Base-by-base conservation (phyloP, 2,113 vertebrate species). In the Cynopterus brachyotis region DNA sequence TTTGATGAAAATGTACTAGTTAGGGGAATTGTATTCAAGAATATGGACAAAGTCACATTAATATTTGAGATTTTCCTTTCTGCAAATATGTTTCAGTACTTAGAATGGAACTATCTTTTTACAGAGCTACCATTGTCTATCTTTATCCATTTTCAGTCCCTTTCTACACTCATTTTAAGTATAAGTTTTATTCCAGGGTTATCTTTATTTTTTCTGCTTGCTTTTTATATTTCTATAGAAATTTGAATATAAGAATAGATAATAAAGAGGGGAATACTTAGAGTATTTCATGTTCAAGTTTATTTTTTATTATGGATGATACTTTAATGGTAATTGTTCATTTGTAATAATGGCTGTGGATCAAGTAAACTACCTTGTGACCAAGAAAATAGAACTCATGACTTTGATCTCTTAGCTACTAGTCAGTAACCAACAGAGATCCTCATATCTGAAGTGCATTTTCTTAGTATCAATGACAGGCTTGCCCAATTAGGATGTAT, bases 201-300 rank as follows among this genome's bases (percentile, higher is more conserved):
- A 32, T 37, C 16, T 86, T 40, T 57, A 37, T 76, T 42, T 70
- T 78, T 76, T 53, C 69, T 62, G 11, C 66, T 67, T 89, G 40
- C 17, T 89, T 82, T 69, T 85, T 62, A 0, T 91, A 35, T 53
- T 76, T 81, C 35, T 69, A 3, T 90, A 66, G 55, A 94, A 13
- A 88, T 64, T 59, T 73, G 73, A 87, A 55, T 95, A 89, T 72
- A 47, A 32, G 62, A 37, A 22, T 89, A 19, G 1, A 40, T 87
- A 59, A 37, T 69, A 69, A 89, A 28, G 9, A 93, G 64, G 66
- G 8, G 28, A 60, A 28, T 28, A 60, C 13, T 79, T 64, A 2
- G 40, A 91, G 32, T 92, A 73, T 83, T 95, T 96, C 57, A 57
- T 73, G 87, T 89, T 92, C 6, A 81, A 89, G 64, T 92, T 35